Conservation (phyloP, 2,888 invertebrate genomes). For the Eristalis intricaria region DNA sequence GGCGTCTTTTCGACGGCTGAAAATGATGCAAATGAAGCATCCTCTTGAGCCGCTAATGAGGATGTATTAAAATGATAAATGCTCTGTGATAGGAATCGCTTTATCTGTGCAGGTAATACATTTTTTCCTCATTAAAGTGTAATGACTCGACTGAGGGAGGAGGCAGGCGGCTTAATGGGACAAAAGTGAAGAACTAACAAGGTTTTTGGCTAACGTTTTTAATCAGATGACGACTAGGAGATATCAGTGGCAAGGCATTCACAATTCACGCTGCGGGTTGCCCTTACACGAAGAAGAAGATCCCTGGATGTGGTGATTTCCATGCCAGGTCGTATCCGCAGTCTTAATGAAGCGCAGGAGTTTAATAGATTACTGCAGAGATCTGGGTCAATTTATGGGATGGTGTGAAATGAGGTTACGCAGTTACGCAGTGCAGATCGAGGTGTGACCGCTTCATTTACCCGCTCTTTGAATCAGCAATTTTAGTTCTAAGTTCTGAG, state of each 20-base stretch:
- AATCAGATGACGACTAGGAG: not conserved
- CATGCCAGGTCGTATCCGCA: not conserved
- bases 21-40: constrained; percentile 31
- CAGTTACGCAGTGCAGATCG: not conserved
- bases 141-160: constrained; percentile 15
- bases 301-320: not conserved
- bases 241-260: not conserved
- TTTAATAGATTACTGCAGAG: not conserved
- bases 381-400: not conserved
- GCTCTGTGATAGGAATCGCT: constrained; percentile 49
- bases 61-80: constrained; percentile 62
- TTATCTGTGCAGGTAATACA: constrained; percentile 37
- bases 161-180: not conserved
- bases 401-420: not conserved
- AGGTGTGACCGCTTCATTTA: not conserved
- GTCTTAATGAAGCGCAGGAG: not conserved
- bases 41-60: constrained; percentile 53
- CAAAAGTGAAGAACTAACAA: not conserved
- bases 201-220: not conserved
- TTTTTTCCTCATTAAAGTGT: constrained; percentile 37
- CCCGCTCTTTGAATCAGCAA: not conserved
- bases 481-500: not conserved
- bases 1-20: not conserved
- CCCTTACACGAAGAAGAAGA: not conserved
- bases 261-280: not conserved